Evolutionary conservation across 2,797 vertebrate genomes (phyloP).

Genomic region (Semaprochilodus insignis): DNA sequence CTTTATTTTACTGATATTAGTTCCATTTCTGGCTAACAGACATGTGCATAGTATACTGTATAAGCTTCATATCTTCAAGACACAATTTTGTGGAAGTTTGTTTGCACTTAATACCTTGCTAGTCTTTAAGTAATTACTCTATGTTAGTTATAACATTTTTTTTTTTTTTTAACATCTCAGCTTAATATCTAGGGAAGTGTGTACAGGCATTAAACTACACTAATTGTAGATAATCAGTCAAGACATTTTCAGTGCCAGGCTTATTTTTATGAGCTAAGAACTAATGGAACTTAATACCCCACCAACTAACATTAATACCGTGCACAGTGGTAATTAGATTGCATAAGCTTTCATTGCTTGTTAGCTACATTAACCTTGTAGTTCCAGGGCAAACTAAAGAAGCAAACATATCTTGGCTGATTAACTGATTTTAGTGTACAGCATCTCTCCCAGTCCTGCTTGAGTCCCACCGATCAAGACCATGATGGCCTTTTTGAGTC

Average conservation of each 20-base stretch:
- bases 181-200: too few species aligned
- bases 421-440: not conserved
- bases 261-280: not conserved
- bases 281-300: not conserved
- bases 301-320: not conserved
- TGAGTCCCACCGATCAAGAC: conserved; percentile 29
- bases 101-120: too few species aligned
- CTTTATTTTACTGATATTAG: too few species aligned
- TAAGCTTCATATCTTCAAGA: too few species aligned
- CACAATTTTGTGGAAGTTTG: too few species aligned
- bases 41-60: too few species aligned
- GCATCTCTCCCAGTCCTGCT: not conserved
- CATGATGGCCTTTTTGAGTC: conserved; percentile 66
- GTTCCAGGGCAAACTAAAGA: not conserved
- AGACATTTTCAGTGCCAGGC: not conserved
- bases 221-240: not conserved
- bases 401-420: not conserved
- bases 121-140: too few species aligned
- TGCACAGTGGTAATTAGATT: not conserved
- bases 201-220: too few species aligned
- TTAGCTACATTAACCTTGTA: not conserved
- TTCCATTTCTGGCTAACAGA: too few species aligned
- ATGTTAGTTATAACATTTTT: too few species aligned
- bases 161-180: too few species aligned
- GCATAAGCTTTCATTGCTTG: not conserved